phyloP scores from a whole-genome alignment of 2,113 vertebrate species.

The Carassius gibelio region DNA sequence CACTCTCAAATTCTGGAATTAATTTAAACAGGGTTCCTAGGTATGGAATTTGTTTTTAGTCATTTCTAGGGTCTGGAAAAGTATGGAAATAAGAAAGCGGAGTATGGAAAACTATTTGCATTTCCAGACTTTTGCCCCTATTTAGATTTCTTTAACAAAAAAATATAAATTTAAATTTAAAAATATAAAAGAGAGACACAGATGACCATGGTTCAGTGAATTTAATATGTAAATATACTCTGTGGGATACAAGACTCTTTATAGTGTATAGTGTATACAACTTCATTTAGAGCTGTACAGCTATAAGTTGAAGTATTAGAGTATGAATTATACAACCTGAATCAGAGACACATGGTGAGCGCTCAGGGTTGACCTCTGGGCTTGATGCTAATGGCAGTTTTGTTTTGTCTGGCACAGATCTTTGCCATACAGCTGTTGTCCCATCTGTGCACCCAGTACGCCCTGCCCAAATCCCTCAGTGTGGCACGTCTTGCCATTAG shows the following conservation, averaged over 20 bases:
- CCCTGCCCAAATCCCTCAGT: slow-evolving; percentile 93
- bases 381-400: slow-evolving; percentile 31
- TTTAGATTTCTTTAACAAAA: no score
- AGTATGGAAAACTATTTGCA: no score
- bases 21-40: neutral
- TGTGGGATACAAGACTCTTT: neutral
- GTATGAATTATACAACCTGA: neutral
- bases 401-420: slow-evolving; percentile 78
- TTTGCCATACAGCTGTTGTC: slow-evolving; percentile 97
- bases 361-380: slow-evolving; percentile 27
- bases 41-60: no score
- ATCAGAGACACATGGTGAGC: slow-evolving; percentile 20
- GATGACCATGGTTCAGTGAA: neutral
- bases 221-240: neutral
- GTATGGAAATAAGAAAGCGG: no score
- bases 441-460: slow-evolving; percentile 93
- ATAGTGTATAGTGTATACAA: neutral
- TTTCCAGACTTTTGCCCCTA: no score
- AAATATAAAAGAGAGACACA: no score
- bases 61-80: no score
- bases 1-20: neutral
- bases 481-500: slow-evolving; percentile 94
- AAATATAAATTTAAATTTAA: no score
- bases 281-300: neutral
- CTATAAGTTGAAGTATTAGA: neutral